phyloP scores from a whole-genome alignment of 2,888 invertebrate species.

The Asteroscopus sphinx region DNA sequence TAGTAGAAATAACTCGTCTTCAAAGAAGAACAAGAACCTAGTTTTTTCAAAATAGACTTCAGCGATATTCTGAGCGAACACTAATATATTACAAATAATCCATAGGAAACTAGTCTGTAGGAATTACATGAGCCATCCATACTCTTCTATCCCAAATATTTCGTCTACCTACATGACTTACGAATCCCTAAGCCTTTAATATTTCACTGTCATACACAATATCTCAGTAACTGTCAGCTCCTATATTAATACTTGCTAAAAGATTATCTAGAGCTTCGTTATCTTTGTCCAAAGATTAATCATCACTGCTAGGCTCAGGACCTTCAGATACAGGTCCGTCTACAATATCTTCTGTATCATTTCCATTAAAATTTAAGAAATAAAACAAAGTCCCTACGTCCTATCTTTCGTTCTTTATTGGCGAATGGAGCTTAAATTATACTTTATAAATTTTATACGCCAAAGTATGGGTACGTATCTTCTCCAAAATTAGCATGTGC shows the following conservation, averaged over 20 bases:
- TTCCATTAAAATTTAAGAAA: conserved; percentile 59
- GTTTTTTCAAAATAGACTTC: neutral
- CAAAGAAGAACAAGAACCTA: too few relatives aligned
- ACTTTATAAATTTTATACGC: conserved; percentile 60
- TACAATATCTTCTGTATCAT: conserved; percentile 16
- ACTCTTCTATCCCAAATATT: conserved; percentile 4
- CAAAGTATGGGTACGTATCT: conserved; percentile 56
- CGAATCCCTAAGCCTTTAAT: conserved; percentile 48
- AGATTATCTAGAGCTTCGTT: conserved; percentile 42
- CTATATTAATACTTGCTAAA: conserved; percentile 53
- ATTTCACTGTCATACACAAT: conserved; percentile 58
- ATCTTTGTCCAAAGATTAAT: conserved; percentile 42
- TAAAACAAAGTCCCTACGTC: conserved; percentile 50
- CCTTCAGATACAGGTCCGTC: neutral
- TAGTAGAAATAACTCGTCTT: too few relatives aligned
- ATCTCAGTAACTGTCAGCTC: conserved; percentile 41
- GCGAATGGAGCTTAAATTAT: conserved; percentile 57
- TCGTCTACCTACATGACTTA: conserved; percentile 23
- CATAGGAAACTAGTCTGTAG: neutral
- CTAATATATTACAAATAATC: neutral
- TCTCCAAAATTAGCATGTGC: conserved; percentile 59
- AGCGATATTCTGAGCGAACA: neutral
- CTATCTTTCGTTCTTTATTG: conserved; percentile 55
- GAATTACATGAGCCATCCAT: conserved; percentile 27
- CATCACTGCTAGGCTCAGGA: neutral